Conservation (phyloP, 2,888 invertebrate genomes). For the Ceramica pisi region DNA sequence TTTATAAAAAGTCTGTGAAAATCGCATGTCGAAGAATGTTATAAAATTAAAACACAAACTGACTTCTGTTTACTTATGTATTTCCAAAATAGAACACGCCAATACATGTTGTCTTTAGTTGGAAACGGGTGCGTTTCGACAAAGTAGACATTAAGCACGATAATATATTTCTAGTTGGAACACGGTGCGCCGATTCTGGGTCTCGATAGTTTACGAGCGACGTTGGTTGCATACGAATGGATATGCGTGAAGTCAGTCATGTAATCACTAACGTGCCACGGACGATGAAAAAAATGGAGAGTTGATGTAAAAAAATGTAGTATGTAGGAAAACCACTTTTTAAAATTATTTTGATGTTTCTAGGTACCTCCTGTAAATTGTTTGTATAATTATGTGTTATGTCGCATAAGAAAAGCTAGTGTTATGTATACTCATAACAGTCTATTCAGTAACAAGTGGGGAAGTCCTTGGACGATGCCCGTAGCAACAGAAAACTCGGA, state of each 20-base stretch:
- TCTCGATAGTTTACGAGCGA: conserved; percentile 22
- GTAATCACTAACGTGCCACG: conserved; percentile 10
- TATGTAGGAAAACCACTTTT: not conserved
- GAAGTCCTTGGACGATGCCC: too few relatives aligned
- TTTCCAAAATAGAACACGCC: not conserved
- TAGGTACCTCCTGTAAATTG: too few relatives aligned
- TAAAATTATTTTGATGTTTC: too few relatives aligned
- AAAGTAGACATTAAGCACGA: not conserved
- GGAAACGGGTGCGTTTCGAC: not conserved
- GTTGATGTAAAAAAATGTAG: not conserved
- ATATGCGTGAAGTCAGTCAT: conserved; percentile 37
- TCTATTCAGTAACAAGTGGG: too few relatives aligned
- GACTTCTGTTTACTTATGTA: not conserved
- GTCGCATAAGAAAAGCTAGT: too few relatives aligned
- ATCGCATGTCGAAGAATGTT: not conserved
- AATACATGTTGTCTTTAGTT: conserved; percentile 9
- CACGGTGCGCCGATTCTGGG: conserved; percentile 14
- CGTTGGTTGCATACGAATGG: conserved; percentile 35
- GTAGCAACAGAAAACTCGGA: too few relatives aligned
- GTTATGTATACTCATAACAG: too few relatives aligned
- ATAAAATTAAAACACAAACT: not conserved
- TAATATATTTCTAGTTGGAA: conserved; percentile 17
- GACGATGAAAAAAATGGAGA: conserved; percentile 14
- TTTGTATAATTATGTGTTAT: too few relatives aligned
- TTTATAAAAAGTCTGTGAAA: not conserved